Base-by-base conservation (phyloP, 1,140 invertebrate genomes). In the Lineus longissimus region DNA sequence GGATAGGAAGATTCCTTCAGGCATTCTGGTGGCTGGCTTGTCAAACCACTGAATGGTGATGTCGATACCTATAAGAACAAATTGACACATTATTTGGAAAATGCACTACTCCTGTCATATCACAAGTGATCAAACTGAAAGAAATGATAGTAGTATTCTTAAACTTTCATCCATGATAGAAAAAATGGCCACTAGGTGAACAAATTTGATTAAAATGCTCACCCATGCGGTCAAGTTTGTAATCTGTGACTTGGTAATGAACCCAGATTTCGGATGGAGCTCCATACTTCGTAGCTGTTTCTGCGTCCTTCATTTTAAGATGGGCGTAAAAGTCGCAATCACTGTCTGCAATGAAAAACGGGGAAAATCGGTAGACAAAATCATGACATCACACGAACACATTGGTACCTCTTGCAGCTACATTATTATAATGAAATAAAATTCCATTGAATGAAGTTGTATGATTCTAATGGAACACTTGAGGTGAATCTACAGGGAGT, bases 1-100 rank as follows among this genome's bases (percentile, higher is more conserved):
- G 29, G 57, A 61, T 36, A 73, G 68, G 9, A 70, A 66, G 1
- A 76, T 36, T 0, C 72, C 64, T 62, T 77, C 76, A 36, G 72
- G 64, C 7, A 76, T 62, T 11, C 74, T 66, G 1, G 74, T 77
- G 7, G 71, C 61, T 11, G 61, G 63, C 43, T 77, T 77, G 41
- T 71, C 61, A 63, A 72, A 72, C 69, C 69, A 73, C 33, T 74
- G 70, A 22, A 62, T 13, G 15, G 33, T 41, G 2, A 25, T 15
- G 15, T 63, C 17, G 15, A 55, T 30, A n/a, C 1, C 19, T 17
- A n/a, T n/a, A n/a, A n/a, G 31, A 54, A 9, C 11, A 59, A 59
- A 31, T 17, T 15, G 11, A 40, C n/a, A 25, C 15, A 23, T 23
- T 54, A 54, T 36, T 15, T 27, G 45, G 22, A 13, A 61, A 45